Percentiles rank a stretch among this genome's conserved stretches.
phyloP scores from a whole-genome alignment of 1,140 invertebrate genomes.

The Drosophila seguyi region DNA sequence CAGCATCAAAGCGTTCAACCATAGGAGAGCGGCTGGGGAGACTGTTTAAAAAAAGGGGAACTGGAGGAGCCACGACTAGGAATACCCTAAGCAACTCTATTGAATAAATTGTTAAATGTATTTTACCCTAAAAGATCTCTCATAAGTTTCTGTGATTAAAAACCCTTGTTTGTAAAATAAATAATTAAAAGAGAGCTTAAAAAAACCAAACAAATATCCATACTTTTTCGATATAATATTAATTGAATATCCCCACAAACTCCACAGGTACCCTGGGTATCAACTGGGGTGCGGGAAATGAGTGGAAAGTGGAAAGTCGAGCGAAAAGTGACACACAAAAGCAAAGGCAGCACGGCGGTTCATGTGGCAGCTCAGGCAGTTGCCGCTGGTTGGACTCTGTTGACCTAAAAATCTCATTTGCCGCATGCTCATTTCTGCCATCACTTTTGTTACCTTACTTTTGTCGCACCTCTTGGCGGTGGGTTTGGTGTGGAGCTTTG shows the following conservation, averaged over 20 bases:
- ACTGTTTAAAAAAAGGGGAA: conserved; percentile 29
- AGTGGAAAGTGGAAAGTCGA: conserved; percentile 52
- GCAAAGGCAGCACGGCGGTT: conserved; percentile 37
- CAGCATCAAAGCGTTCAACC: conserved; percentile 57
- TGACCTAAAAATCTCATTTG: conserved; percentile 84
- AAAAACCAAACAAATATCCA: too few species aligned
- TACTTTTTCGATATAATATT: too few species aligned
- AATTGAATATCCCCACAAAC: neutral
- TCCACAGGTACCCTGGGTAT: conserved; percentile 5
- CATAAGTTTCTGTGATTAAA: too few species aligned
- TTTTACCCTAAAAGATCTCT: too few species aligned
- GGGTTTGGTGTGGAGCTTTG: conserved; percentile 40
- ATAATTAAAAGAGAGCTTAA: neutral
- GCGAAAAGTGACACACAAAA: conserved; percentile 72
- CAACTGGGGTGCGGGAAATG: conserved; percentile 25
- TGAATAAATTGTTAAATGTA: neutral
- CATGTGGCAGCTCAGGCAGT: conserved; percentile 45
- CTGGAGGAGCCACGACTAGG: neutral
- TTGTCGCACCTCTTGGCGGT: conserved; percentile 47
- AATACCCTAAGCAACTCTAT: neutral
- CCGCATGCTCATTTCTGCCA: conserved; percentile 74
- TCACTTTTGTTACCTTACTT: conserved; percentile 71
- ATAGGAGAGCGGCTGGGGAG: conserved; percentile 38
- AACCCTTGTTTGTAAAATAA: neutral
- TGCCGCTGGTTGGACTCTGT: conserved; percentile 70